A percentile compares a stretch with the other conserved stretches of the same genome.
phyloP scores from a whole-genome alignment of 2,888 invertebrate genomes.

The Leucoma salicis region DNA sequence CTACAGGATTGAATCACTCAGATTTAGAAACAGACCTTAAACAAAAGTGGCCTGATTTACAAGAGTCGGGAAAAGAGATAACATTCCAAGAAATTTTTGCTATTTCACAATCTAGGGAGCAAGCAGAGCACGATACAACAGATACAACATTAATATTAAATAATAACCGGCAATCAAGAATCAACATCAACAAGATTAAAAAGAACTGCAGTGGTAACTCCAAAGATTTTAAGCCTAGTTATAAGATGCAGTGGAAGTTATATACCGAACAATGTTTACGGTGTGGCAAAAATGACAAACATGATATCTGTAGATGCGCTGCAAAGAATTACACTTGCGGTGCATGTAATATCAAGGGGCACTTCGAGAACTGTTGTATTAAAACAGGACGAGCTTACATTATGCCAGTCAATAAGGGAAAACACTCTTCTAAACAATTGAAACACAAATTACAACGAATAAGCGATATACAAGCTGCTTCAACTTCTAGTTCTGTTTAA shows the following conservation, averaged over 20 bases:
- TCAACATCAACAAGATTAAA: too few relatives aligned
- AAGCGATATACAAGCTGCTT: not conserved
- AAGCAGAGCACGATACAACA: not conserved
- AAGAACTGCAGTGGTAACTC: too few relatives aligned
- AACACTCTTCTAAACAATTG: too few relatives aligned
- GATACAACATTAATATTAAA: not conserved
- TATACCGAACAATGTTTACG: too few relatives aligned
- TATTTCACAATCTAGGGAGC: not conserved
- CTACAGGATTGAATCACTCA: not conserved
- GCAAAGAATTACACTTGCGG: not conserved
- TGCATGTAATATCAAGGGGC: not conserved
- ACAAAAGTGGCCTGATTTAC: conserved; percentile 1
- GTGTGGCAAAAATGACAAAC: not conserved
- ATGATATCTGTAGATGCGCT: too few relatives aligned
- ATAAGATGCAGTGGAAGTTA: too few relatives aligned
- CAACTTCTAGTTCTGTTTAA: not conserved
- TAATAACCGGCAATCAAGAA: too few relatives aligned
- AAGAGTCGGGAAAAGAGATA: not conserved
- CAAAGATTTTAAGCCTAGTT: too few relatives aligned
- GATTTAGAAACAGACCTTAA: not conserved
- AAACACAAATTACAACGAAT: not conserved
- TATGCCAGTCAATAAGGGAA: not conserved
- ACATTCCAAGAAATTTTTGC: not conserved
- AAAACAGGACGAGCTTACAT: not conserved
- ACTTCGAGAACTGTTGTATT: not conserved